Percentiles rank a stretch among this genome's conserved stretches.
These are phyloP conservation scores for Apistogramma diplotaenia DNA, from an alignment of 2,113 vertebrate species.

Conservation along the genomic window DNA sequence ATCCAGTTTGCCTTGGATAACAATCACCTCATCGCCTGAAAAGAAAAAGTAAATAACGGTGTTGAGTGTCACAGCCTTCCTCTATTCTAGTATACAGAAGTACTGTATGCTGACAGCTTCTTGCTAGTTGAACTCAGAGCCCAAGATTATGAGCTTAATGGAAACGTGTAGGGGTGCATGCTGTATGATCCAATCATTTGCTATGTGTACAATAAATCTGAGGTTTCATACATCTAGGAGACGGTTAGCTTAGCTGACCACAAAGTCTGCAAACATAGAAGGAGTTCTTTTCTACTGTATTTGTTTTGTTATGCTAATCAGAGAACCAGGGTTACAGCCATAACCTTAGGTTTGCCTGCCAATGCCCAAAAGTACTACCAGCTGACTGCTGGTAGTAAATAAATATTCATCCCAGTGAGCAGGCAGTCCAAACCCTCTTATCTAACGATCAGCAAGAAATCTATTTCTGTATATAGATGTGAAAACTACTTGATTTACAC, in stretches of 20 bases:
- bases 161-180: background rate
- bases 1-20: constrained; percentile 96
- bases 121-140: background rate
- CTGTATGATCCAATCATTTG: background rate
- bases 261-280: background rate
- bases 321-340: background rate
- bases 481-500: background rate
- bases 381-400: background rate
- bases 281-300: rapidly evolving
- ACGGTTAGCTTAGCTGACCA: background rate
- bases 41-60: background rate
- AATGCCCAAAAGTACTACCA: background rate
- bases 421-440: background rate
- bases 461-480: background rate
- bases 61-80: background rate
- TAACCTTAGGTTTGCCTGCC: background rate
- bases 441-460: background rate
- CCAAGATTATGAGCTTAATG: background rate
- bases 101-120: background rate
- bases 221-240: background rate
- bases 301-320: background rate
- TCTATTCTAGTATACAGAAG: background rate
- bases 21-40: constrained; percentile 93
- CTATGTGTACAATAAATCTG: background rate
- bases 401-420: background rate